Evolutionary conservation across 2,113 vertebrate species (phyloP).

Genomic region (Heptranchias perlo): DNA sequence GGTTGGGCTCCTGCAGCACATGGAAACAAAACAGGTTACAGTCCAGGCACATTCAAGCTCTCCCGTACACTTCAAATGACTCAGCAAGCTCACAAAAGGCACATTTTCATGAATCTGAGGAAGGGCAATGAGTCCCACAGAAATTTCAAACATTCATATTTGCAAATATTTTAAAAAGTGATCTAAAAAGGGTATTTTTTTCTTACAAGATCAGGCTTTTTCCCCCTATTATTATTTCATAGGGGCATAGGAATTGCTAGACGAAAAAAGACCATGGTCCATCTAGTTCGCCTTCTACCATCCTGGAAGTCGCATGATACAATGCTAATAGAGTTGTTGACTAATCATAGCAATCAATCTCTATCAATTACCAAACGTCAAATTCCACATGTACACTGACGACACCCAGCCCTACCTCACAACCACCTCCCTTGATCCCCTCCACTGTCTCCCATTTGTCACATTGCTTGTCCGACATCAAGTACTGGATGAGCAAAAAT

Average conservation of each 20-base stretch:
- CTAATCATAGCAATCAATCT: too few relatives aligned
- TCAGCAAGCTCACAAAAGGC: background rate
- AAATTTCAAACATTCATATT: background rate
- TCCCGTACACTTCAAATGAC: background rate
- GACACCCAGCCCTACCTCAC: too few relatives aligned
- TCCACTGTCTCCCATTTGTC: too few relatives aligned
- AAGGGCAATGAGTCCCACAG: background rate
- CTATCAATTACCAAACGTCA: too few relatives aligned
- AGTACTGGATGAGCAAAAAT: too few relatives aligned
- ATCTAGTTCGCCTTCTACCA: too few relatives aligned
- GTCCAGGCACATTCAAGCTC: background rate
- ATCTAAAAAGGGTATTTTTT: background rate
- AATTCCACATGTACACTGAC: too few relatives aligned
- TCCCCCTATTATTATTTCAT: background rate
- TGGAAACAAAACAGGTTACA: constrained; percentile 40
- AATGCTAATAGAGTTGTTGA: background rate
- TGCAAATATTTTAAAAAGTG: background rate
- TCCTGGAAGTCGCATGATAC: too few relatives aligned
- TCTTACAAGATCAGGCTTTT: background rate
- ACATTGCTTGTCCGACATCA: too few relatives aligned
- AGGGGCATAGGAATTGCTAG: too few relatives aligned
- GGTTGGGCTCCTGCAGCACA: constrained; percentile 65
- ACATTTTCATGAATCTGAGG: background rate
- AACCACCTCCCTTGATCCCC: too few relatives aligned
- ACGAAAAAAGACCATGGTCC: background rate